These are phyloP conservation scores for Cryptomyrus ogoouensis DNA, from an alignment of 2,113 vertebrate species.

Conservation along the genomic window DNA sequence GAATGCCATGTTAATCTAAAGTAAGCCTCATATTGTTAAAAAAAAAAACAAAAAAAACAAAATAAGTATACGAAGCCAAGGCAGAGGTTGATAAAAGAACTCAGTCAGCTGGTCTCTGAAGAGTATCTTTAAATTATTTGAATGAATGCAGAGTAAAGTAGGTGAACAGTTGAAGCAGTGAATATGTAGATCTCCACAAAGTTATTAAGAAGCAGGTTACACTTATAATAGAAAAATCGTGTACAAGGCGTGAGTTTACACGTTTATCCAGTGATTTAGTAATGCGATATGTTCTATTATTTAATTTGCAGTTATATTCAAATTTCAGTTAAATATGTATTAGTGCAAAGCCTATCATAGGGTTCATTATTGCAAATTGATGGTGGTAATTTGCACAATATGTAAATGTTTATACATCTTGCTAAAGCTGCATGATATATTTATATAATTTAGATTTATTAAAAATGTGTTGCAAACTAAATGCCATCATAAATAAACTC, in stretches of 20 bases:
- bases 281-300: not conserved
- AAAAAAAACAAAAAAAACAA: not conserved
- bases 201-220: not conserved
- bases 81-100: slow-evolving; percentile 8
- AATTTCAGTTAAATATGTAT: not conserved
- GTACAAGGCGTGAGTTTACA: not conserved
- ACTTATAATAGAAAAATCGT: not conserved
- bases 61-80: not conserved
- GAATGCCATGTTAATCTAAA: not conserved
- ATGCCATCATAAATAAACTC: slow-evolving; percentile 11
- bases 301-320: not conserved
- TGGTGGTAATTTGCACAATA: not conserved
- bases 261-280: not conserved
- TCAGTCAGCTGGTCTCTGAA: slow-evolving; percentile 42
- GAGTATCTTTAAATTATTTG: slow-evolving; percentile 26
- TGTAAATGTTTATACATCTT: not conserved
- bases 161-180: not conserved
- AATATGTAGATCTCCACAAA: not conserved
- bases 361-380: not conserved
- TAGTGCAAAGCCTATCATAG: not conserved
- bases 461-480: not conserved
- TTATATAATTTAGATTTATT: not conserved
- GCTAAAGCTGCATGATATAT: not conserved
- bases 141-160: not conserved
- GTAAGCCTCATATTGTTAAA: not conserved